These are phyloP conservation scores for Lampris megalopsis DNA, from an alignment of 2,113 vertebrate genomes.

Conservation along the genomic window DNA sequence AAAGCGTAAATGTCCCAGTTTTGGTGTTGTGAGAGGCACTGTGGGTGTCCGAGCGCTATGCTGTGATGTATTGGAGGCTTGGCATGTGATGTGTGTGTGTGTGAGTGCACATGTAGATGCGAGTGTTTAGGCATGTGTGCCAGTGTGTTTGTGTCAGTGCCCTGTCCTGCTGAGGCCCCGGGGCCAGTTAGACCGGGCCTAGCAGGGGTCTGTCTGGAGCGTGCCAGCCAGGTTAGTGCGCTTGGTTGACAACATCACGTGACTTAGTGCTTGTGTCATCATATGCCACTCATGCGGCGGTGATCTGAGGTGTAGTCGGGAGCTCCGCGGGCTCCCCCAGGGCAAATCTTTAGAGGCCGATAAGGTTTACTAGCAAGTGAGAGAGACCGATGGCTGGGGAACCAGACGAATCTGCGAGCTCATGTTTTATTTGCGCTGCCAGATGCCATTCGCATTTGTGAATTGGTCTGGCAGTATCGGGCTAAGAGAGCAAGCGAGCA, in stretches of 20 bases:
- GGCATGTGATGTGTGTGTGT: conserved; percentile 17
- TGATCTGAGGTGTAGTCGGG: conserved; percentile 63
- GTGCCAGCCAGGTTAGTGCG: conserved; percentile 64
- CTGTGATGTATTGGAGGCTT: conserved; percentile 43
- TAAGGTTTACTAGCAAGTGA: conserved; percentile 49
- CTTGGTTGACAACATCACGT: conserved; percentile 66
- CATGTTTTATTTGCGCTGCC: no score
- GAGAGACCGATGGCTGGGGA: conserved; percentile 3
- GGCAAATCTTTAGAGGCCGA: conserved; percentile 44
- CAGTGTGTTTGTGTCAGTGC: conserved; percentile 1
- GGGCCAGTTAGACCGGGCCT: conserved; percentile 48
- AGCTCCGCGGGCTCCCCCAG: conserved; percentile 51
- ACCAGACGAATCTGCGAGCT: no score
- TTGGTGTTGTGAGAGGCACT: conserved; percentile 33
- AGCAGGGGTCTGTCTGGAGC: conserved; percentile 63
- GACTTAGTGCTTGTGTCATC: conserved; percentile 76
- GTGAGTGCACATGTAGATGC: conserved; percentile 3
- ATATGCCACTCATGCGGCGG: conserved; percentile 61
- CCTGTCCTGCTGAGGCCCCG: conserved; percentile 58
- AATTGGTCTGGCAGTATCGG: no score
- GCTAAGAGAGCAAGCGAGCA: conserved; percentile 33
- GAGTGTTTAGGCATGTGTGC: conserved; percentile 11
- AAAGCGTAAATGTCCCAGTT: conserved; percentile 14
- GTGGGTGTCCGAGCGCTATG: conserved; percentile 20
- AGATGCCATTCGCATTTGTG: no score